Evolutionary conservation across 1,140 invertebrate genomes (phyloP).

Genomic region (Drosophila guanche): DNA sequence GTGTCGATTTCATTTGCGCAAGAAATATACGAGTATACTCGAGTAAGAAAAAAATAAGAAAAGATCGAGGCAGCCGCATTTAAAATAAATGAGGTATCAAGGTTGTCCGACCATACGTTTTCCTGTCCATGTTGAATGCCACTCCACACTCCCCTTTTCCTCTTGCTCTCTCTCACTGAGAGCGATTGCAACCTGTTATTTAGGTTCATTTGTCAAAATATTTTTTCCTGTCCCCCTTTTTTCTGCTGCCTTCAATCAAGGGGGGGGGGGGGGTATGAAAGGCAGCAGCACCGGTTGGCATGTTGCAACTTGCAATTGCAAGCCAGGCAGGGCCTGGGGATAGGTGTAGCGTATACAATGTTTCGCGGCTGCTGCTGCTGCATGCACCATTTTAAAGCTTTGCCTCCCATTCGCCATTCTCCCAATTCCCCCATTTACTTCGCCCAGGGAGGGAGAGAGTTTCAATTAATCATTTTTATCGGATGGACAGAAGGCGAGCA

Average conservation of each 20-base stretch:
- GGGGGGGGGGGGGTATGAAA: conserved; percentile 40
- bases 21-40: conserved; percentile 35
- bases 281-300: conserved; percentile 17
- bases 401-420: conserved; percentile 55
- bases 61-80: conserved; percentile 57
- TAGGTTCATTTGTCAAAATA: conserved; percentile 84
- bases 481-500: conserved; percentile 59
- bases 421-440: conserved; percentile 54
- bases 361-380: conserved; percentile 25
- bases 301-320: conserved; percentile 68
- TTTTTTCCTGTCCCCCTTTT: conserved; percentile 75
- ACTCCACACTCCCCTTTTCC: conserved; percentile 15
- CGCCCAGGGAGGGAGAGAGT: conserved; percentile 10
- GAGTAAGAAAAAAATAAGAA: conserved; percentile 34
- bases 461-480: conserved; percentile 69
- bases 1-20: conserved; percentile 79
- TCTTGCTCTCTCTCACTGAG: conserved; percentile 27
- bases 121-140: conserved; percentile 57
- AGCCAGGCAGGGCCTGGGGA: conserved; percentile 41
- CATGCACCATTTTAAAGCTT: conserved; percentile 43
- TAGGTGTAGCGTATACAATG: conserved; percentile 30
- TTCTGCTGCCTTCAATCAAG: conserved; percentile 46
- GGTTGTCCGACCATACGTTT: conserved; percentile 81
- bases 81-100: conserved; percentile 83
- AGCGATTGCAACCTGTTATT: conserved; percentile 84